Conservation (phyloP, 2,888 invertebrate genomes). For the Agapetus fuscipes region DNA sequence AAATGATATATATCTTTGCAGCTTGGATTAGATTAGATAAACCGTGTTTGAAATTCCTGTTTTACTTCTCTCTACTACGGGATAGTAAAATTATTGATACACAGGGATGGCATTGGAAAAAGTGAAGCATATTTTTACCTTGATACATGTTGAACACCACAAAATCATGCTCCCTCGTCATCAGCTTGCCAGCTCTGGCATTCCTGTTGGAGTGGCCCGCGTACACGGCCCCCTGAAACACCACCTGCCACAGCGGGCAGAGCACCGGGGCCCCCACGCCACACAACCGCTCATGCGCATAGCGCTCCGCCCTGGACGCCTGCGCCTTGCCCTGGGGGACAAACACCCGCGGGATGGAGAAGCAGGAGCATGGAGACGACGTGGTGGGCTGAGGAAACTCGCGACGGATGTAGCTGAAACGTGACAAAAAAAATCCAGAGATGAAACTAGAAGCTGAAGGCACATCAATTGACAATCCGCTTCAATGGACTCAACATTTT, state of each 20-base stretch:
- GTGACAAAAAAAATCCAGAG: too few relatives aligned
- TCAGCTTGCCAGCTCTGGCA: constrained; percentile 28
- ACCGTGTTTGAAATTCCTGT: too few relatives aligned
- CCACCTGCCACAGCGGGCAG: constrained; percentile 27
- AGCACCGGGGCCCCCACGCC: constrained; percentile 18
- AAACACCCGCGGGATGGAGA: constrained; percentile 27
- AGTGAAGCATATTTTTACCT: constrained; percentile 27
- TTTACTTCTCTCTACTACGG: too few relatives aligned
- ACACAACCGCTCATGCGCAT: constrained; percentile 25
- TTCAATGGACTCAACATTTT: too few relatives aligned
- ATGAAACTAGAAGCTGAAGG: too few relatives aligned
- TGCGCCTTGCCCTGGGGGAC: constrained; percentile 27
- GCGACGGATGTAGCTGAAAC: constrained; percentile 16
- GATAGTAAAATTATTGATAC: too few relatives aligned
- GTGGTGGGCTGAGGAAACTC: constrained; percentile 14
- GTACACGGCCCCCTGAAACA: constrained; percentile 29
- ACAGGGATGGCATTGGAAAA: too few relatives aligned
- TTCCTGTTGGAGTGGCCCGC: constrained; percentile 29
- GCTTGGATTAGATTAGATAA: too few relatives aligned
- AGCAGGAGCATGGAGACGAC: constrained; percentile 22
- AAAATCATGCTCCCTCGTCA: constrained; percentile 31
- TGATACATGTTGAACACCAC: constrained; percentile 28
- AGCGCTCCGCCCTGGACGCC: constrained; percentile 27
- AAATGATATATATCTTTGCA: too few relatives aligned
- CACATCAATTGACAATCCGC: too few relatives aligned